Evolutionary conservation across 1,140 invertebrate species (phyloP), one percentile per base, ranked within the genome.

Genomic region (honey bee (Apis mellifera)): DNA sequence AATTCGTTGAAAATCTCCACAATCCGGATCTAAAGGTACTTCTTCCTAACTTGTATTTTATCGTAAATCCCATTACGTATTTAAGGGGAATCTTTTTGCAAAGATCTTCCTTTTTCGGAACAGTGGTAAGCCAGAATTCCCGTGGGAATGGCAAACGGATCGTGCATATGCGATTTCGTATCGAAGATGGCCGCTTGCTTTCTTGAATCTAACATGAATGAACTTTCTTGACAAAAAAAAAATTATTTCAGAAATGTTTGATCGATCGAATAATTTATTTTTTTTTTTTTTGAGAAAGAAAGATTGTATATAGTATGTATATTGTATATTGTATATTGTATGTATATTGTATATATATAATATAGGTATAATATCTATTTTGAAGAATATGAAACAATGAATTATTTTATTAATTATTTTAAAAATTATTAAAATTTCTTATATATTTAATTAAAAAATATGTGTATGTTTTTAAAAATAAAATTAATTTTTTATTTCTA

Each of bases 51-150:
- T 78, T 70, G 57, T 23, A 70, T 70, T 78, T 70, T 19, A 60
- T n/a, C 17, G n/a, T n/a, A 78, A 78, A 78, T 78, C 76, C 42
- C 60, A 69, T 70, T 42, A 70, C 55, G 66, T 70, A 78, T 70
- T 70, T 78, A 59, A 19, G 32, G 65, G 17, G 21, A 48, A 78
- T 52, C 54, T 59, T 69, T 23, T 69, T n/a, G 12, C 42, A 4
- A 62, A 11, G 48, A 7, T 66, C 32, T 23, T 52, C 17, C 17
- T 71, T 42, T 52, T 52, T 52, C 15, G 21, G 4, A 3, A 23
- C n/a, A 17, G 48, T 9, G n/a, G 54, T 26, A 26, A 78, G 42
- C 65, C 7, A 19, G 19, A 62, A 52, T 71, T 70, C 77, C 48
- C 77, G 54, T 52, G 77, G 17, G 77, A 62, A 62, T 48, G 32